Evolutionary conservation across 2,113 vertebrate genomes (phyloP).

Genomic region (Rafetus swinhoei): DNA sequence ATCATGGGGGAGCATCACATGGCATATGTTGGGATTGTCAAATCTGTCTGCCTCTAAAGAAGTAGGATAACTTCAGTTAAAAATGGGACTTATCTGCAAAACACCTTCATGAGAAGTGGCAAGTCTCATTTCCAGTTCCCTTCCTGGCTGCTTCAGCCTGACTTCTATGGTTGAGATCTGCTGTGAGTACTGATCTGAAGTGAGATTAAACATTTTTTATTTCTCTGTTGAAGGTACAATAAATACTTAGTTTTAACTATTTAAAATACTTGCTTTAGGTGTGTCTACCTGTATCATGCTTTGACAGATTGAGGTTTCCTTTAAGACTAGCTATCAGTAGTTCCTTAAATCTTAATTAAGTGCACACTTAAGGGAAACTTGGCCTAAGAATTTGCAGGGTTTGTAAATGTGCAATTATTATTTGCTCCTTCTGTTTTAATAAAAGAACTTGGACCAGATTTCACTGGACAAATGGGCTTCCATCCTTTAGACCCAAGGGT

Average conservation of each 20-base stretch:
- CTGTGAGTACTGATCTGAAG: neutral
- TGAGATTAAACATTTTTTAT: neutral
- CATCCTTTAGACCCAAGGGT: neutral
- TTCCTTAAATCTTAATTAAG: neutral
- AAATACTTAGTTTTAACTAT: neutral
- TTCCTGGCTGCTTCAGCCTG: neutral
- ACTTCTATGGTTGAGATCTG: neutral
- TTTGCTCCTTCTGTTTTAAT: neutral
- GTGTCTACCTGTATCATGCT: neutral
- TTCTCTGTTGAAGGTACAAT: neutral
- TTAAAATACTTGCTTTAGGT: neutral
- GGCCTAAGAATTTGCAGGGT: neutral
- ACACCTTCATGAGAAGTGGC: neutral
- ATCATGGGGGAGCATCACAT: neutral
- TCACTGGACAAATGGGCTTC: neutral
- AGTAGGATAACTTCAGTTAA: neutral
- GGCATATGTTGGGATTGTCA: neutral
- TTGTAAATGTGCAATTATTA: neutral
- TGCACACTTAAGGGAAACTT: neutral
- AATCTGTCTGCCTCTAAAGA: neutral
- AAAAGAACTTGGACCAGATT: neutral
- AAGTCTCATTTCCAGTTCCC: neutral
- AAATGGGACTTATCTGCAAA: neutral
- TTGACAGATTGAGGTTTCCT: neutral
- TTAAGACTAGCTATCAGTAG: rapidly evolving